These are phyloP conservation scores for Xestia ashworthii DNA, from an alignment of 2,888 invertebrate species.

Conservation along the genomic window DNA sequence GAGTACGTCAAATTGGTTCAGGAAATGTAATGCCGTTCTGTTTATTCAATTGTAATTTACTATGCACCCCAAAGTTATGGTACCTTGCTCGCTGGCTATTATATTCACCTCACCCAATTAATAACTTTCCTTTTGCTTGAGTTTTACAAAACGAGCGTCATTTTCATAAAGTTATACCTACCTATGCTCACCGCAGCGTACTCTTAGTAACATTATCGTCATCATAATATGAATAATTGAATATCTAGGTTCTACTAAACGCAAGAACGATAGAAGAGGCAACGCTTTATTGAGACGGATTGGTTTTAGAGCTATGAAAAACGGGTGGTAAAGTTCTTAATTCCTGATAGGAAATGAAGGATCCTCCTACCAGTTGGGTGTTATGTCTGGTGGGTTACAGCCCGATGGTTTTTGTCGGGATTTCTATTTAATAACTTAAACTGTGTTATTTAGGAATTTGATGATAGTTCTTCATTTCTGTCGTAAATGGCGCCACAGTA, in stretches of 20 bases:
- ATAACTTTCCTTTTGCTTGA: constrained; percentile 34
- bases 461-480: too few species aligned
- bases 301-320: too few species aligned
- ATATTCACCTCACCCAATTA: constrained; percentile 37
- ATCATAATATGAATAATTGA: not conserved
- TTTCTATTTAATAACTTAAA: too few species aligned
- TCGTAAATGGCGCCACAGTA: too few species aligned
- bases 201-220: not conserved
- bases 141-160: constrained; percentile 5
- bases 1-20: not conserved
- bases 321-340: too few species aligned
- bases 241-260: not conserved
- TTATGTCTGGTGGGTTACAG: too few species aligned
- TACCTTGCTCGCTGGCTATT: constrained; percentile 1
- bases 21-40: not conserved
- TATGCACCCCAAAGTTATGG: constrained; percentile 26
- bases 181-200: not conserved
- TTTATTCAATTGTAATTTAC: constrained; percentile 32
- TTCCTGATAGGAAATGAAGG: too few species aligned
- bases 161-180: not conserved
- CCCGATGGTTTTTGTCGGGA: too few species aligned
- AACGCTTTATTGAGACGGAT: not conserved
- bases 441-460: too few species aligned
- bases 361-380: too few species aligned
- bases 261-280: not conserved